A percentile compares a stretch with the other conserved stretches of the same genome.
Evolutionary conservation across 2,113 vertebrate species (phyloP).

Genomic region (Panthera leo): DNA sequence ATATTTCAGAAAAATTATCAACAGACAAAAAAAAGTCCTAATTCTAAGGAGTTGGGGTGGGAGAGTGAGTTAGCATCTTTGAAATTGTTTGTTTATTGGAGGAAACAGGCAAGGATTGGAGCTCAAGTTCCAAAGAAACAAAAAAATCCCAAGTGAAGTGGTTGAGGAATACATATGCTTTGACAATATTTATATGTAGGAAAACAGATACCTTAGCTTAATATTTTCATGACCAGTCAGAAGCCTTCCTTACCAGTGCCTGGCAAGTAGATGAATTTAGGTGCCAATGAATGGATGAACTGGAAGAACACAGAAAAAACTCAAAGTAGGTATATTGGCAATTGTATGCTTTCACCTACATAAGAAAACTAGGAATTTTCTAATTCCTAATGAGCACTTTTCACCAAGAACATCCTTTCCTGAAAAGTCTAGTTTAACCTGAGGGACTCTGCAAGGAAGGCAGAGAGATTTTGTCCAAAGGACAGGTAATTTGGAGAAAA

Average conservation of each 20-base stretch:
- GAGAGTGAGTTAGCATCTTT: background rate
- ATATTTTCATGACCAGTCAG: background rate
- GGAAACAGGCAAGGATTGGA: background rate
- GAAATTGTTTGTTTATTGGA: background rate
- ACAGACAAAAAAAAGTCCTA: background rate
- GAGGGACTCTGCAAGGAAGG: background rate
- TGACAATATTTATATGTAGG: background rate
- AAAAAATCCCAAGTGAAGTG: background rate
- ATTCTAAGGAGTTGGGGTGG: background rate
- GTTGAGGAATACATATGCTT: background rate
- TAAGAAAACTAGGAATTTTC: constrained; percentile 10
- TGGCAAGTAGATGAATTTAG: background rate
- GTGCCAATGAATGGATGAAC: background rate
- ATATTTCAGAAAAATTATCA: background rate
- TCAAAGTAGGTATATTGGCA: background rate
- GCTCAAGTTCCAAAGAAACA: constrained; percentile 35
- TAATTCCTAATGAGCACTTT: background rate
- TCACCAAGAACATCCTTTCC: background rate
- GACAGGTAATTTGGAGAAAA: background rate
- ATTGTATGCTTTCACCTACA: background rate
- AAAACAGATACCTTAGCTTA: background rate
- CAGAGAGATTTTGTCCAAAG: background rate
- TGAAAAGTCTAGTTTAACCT: constrained; percentile 7
- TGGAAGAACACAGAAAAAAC: background rate
- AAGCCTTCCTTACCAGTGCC: background rate